Percentiles rank a stretch among this genome's conserved stretches.
Conservation (phyloP, 2,888 invertebrate genomes). For the Pycnomerus fuliginosus region DNA sequence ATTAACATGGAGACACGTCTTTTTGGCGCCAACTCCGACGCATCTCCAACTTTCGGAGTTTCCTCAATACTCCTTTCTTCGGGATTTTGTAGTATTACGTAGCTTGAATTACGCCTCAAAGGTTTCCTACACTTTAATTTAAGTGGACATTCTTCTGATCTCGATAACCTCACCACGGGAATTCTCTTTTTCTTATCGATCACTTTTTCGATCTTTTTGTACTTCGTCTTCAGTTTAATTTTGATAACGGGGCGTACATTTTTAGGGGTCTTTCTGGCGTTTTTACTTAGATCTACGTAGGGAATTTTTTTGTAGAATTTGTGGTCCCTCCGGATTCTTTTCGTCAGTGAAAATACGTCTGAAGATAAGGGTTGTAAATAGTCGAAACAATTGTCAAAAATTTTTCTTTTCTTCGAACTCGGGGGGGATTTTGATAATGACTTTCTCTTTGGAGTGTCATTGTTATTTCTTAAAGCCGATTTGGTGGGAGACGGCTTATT, state of each 20-base stretch:
- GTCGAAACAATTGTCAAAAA: constrained; percentile 11
- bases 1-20: constrained; percentile 8
- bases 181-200: not conserved
- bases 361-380: constrained; percentile 13
- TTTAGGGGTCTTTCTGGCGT: constrained; percentile 9
- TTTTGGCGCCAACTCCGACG: constrained; percentile 9
- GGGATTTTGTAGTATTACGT: not conserved
- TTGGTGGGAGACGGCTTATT: constrained; percentile 1
- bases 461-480: not conserved
- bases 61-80: constrained; percentile 8
- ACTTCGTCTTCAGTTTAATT: constrained; percentile 9
- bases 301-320: constrained; percentile 8
- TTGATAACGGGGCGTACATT: constrained; percentile 11
- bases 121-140: too few relatives aligned
- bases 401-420: constrained; percentile 9
- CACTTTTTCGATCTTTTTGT: constrained; percentile 1
- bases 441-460: constrained; percentile 13
- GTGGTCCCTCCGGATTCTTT: constrained; percentile 2
- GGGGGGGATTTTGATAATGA: constrained; percentile 7
- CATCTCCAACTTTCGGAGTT: constrained; percentile 9
- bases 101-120: not conserved
- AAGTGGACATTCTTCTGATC: constrained; percentile 4
- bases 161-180: not conserved
- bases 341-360: too few relatives aligned
- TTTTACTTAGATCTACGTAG: constrained; percentile 10